Conservation (phyloP, 2,113 vertebrate species). For the Lota lota region DNA sequence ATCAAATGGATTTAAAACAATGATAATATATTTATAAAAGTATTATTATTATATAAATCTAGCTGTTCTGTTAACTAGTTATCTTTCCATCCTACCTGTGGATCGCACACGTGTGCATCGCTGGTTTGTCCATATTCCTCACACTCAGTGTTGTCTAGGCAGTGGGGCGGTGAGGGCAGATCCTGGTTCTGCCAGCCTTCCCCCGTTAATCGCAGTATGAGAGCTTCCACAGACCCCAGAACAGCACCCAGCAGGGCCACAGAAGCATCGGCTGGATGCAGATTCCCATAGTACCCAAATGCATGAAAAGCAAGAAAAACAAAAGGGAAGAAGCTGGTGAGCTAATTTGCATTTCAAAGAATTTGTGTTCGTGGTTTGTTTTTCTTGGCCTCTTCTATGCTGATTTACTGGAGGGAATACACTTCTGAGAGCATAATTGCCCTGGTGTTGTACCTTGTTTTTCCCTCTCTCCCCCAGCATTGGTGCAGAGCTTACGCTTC, state of each 20-base stretch:
- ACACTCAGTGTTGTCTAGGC: constrained; percentile 46
- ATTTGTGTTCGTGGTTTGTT: background rate
- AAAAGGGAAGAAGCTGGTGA: background rate
- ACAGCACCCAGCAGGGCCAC: constrained; percentile 59
- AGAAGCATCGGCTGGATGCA: constrained; percentile 46
- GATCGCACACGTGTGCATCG: constrained; percentile 35
- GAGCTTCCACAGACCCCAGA: constrained; percentile 61
- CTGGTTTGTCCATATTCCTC: constrained; percentile 34
- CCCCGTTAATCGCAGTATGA: constrained; percentile 54
- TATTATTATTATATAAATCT: too few species aligned
- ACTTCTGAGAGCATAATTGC: background rate
- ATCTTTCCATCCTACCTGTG: constrained; percentile 34
- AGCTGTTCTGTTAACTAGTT: background rate
- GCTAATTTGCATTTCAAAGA: background rate
- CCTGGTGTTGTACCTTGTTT: constrained; percentile 45
- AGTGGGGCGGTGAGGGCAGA: constrained; percentile 21
- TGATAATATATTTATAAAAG: background rate
- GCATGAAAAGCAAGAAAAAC: background rate
- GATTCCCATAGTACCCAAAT: background rate
- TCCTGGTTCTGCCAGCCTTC: constrained; percentile 56
- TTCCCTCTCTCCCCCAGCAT: constrained; percentile 24
- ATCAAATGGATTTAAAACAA: background rate
- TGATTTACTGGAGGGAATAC: background rate
- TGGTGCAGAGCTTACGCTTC: constrained; percentile 35
- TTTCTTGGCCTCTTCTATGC: background rate